Base-by-base conservation (phyloP, 2,888 invertebrate species). In the Muschampia plurimacula region DNA sequence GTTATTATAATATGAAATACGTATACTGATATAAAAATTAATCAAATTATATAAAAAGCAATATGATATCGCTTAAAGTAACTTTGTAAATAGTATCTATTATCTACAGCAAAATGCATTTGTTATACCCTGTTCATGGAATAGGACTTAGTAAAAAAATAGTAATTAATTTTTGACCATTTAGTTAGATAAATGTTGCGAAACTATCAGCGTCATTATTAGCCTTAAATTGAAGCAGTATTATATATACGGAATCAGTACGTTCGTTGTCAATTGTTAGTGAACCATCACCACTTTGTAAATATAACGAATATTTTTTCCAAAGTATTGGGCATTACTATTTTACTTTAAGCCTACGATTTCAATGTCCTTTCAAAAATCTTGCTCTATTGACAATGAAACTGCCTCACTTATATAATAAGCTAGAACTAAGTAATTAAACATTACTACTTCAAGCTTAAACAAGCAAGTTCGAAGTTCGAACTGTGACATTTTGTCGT, bases 21-120 rank as follows among this genome's bases (percentile, higher is more conserved):
- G 73, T 78, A 81, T 80, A 75, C 76, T 78, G 76, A 82, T 77
- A 79, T 80, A 75, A 79, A 79, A 80, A 80, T 79, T 79, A 80
- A 76, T 74, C 74, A 63, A 71, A 66, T 49, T 62, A 78, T 74
- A 74, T 73, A 70, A 72, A 88, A 36, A 92, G 90, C 90, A 91
- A 91, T 91, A 92, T 83, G 73, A 84, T 76, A 83, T 88, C 87
- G 92, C 92, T 91, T 90, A 84, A 82, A 84, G 79, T 72, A 72
- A 67, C 72, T 76, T 78, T 76, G 78, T 81, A 76, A 72, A 80
- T 79, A 79, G 76, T 74, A 69, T 22, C 49, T 49, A 49, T 69
- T 75, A 76, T 70, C 67, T 74, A 72, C 72, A 67, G 72, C 67
- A 72, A 70, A 72, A 67, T 62, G 76, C 74, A 74, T 78, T 76